phyloP scores from a whole-genome alignment of 2,113 vertebrate species.

The Tichodroma muraria region DNA sequence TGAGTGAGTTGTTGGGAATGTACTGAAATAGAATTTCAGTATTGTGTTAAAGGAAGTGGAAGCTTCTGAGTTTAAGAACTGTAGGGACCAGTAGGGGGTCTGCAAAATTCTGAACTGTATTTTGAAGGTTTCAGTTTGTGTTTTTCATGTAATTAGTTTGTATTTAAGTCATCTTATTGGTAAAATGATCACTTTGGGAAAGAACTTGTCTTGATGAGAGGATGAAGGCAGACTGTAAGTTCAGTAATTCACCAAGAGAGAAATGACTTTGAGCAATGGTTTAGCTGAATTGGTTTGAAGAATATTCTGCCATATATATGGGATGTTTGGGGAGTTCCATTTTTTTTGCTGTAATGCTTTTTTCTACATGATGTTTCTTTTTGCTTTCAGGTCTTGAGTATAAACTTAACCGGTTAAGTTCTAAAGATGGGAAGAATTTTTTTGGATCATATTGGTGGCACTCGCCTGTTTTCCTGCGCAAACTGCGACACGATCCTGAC shows the following conservation, averaged over 20 bases:
- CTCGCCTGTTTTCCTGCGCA: conserved; percentile 96
- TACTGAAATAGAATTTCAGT: neutral
- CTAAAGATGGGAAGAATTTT: conserved; percentile 93
- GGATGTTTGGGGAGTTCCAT: neutral
- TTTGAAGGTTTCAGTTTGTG: neutral
- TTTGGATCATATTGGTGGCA: conserved; percentile 95
- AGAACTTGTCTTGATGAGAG: neutral
- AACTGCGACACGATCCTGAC: conserved; percentile 98
- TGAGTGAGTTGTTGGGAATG: neutral
- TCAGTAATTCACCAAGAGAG: neutral
- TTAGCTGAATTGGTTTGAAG: neutral
- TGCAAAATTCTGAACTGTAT: neutral
- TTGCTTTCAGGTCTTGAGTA: conserved; percentile 57
- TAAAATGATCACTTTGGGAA: neutral
- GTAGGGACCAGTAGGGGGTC: neutral
- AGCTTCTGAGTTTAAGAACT: neutral
- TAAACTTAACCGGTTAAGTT: neutral
- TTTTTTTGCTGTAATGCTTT: neutral
- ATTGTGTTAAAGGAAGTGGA: neutral
- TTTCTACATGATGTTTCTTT: neutral
- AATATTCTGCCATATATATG: neutral
- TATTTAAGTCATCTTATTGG: neutral
- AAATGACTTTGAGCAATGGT: neutral
- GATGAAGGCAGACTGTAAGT: neutral
- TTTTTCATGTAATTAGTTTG: neutral